These are phyloP conservation scores for Amphilophus citrinellus DNA, from an alignment of 2,113 vertebrate genomes.

Conservation along the genomic window DNA sequence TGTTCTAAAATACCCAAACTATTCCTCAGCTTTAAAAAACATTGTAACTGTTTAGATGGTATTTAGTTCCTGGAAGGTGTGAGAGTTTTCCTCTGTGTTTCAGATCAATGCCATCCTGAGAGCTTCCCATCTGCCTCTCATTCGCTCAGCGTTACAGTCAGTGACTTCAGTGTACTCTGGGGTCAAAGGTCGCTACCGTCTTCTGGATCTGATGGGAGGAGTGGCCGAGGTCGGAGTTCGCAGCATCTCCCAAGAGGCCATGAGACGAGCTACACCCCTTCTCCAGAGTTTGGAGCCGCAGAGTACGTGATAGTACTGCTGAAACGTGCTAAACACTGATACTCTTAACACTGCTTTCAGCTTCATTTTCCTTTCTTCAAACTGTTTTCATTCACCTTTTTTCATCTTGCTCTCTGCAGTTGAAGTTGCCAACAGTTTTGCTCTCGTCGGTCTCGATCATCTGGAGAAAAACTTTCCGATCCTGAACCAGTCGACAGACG, in stretches of 20 bases:
- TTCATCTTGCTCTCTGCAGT: constrained; percentile 57
- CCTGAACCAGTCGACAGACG: constrained; percentile 76
- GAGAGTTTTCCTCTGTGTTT: neutral
- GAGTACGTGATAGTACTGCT: constrained; percentile 58
- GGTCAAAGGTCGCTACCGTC: constrained; percentile 72
- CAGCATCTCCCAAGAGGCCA: constrained; percentile 54
- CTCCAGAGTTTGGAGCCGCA: constrained; percentile 76
- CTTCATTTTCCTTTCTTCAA: neutral
- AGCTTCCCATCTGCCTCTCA: constrained; percentile 71
- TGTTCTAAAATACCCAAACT: neutral
- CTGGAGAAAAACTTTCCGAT: constrained; percentile 77
- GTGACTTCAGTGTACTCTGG: constrained; percentile 55
- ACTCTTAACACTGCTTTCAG: neutral
- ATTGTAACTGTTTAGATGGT: neutral
- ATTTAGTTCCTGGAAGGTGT: neutral
- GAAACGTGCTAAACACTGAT: neutral
- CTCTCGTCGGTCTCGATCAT: constrained; percentile 71
- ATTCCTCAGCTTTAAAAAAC: neutral
- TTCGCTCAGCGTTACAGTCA: constrained; percentile 68
- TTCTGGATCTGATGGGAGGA: constrained; percentile 73
- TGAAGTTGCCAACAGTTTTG: constrained; percentile 69
- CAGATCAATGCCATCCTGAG: constrained; percentile 62
- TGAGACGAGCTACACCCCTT: constrained; percentile 67
- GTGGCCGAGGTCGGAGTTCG: constrained; percentile 68
- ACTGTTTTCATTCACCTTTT: neutral